phyloP scores from a whole-genome alignment of 2,888 invertebrate species.

The Drosophila putrida region DNA sequence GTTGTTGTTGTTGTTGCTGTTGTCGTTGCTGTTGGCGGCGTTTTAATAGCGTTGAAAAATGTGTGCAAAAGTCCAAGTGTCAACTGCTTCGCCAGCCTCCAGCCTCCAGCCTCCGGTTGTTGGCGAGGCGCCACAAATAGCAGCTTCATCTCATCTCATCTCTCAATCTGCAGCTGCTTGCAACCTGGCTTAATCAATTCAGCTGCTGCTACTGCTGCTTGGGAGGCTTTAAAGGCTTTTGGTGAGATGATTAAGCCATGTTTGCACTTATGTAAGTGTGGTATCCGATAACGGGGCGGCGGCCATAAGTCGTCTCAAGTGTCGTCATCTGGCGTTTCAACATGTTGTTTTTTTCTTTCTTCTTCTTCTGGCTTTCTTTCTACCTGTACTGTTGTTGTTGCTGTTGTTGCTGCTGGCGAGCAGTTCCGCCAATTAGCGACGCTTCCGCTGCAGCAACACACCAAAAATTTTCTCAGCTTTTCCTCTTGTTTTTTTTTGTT shows the following conservation, averaged over 20 bases:
- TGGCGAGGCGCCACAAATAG: slow-evolving; percentile 14
- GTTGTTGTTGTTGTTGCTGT: slow-evolving; percentile 21
- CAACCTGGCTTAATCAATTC: slow-evolving; percentile 69
- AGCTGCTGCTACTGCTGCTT: slow-evolving; percentile 34
- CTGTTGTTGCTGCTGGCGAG: slow-evolving; percentile 36
- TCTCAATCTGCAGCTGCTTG: slow-evolving; percentile 15
- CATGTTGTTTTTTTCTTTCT: slow-evolving; percentile 55
- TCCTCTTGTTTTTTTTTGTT: slow-evolving; percentile 50
- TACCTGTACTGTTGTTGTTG: slow-evolving; percentile 45
- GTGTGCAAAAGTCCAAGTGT: slow-evolving; percentile 67
- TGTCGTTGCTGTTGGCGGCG: slow-evolving; percentile 27
- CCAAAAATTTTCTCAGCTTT: slow-evolving; percentile 67
- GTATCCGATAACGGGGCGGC: slow-evolving; percentile 64
- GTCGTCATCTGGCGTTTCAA: slow-evolving; percentile 77
- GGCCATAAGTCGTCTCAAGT: slow-evolving; percentile 72
- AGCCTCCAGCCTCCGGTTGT: not conserved
- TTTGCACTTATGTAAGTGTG: slow-evolving; percentile 76
- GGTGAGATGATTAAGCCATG: slow-evolving; percentile 78
- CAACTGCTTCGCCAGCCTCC: slow-evolving; percentile 46
- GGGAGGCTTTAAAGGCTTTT: slow-evolving; percentile 33
- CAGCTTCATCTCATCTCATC: slow-evolving; percentile 20
- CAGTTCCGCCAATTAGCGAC: slow-evolving; percentile 79
- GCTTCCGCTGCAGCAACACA: slow-evolving; percentile 72
- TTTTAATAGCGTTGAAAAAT: slow-evolving; percentile 58
- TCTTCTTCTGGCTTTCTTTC: slow-evolving; percentile 20